Base-by-base conservation (phyloP, 2,888 invertebrate genomes). In the Plagiodera versicolora region DNA sequence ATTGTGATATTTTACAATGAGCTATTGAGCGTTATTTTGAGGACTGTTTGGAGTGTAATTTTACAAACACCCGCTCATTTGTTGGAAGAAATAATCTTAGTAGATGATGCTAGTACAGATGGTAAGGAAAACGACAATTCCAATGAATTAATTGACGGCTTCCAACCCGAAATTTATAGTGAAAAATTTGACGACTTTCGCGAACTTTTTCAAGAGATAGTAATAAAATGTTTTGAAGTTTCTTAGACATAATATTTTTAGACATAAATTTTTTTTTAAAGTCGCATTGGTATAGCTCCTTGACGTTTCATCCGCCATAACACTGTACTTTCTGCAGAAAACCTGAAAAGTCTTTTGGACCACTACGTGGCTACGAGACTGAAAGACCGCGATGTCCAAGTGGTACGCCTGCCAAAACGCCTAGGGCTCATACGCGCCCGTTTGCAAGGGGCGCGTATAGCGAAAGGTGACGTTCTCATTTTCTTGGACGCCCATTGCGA, bases 401-500 rank as follows among this genome's bases (percentile, higher is more conserved):
- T 98, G 39, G 80, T 95, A 18, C 83, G 95, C 28, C 84, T 95
- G 56, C 85, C 87, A 51, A 74, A 89, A 82, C 81, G 91, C 53
- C 86, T 91, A 75, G 98, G 98, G 1, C 82, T 98, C 57, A 98
- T 97, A 74, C 84, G 94, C 44, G 98, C 98, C 0, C 85, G 96
- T 49, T 82, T 97, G 67, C 89, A 90, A 52, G 97, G 98, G 46
- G 97, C 98, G 1, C 85, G 89, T 63, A 86, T 85, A 63, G 94
- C 98, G 1, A 81, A 79, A 5, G 95, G 92, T 0, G 90, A 93
- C 74, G 90, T 89, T 39, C 80, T 95, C 55, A 85, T 95, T 52
- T 96, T 96, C 66, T 83, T 95, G 65, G 96, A 96, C 82, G 91
- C 95, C 1, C 96, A 96, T 80, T 95, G 95, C 80, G 96, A 96